Conservation (phyloP, 2,888 invertebrate genomes). For the Harmothoe impar region DNA sequence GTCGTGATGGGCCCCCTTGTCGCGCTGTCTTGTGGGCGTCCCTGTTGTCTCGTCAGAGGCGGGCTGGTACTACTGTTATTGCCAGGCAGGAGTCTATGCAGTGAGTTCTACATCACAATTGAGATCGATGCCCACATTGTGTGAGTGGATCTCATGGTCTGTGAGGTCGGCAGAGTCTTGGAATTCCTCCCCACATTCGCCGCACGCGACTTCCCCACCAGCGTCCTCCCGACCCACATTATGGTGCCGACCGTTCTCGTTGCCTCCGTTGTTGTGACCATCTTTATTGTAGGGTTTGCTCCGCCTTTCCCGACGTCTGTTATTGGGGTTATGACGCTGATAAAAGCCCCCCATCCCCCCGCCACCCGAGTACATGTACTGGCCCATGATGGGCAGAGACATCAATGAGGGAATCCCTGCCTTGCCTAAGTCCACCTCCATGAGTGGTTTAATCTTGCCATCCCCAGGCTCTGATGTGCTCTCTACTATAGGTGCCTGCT, state of each 20-base stretch:
- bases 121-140: slow-evolving; percentile 46
- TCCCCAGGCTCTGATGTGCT: background rate
- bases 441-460: slow-evolving; percentile 43
- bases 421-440: slow-evolving; percentile 30
- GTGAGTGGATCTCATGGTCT: slow-evolving; percentile 20
- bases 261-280: background rate
- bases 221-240: background rate
- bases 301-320: slow-evolving; percentile 19
- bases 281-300: slow-evolving; percentile 6
- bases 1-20: too few relatives aligned
- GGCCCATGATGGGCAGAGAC: slow-evolving; percentile 30
- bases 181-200: slow-evolving; percentile 30
- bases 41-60: background rate
- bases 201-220: background rate
- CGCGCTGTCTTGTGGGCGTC: too few relatives aligned
- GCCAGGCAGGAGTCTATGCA: slow-evolving; percentile 10
- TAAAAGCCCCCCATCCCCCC: background rate
- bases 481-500: background rate
- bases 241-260: background rate
- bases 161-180: slow-evolving; percentile 36
- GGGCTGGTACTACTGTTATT: background rate
- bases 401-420: slow-evolving; percentile 25
- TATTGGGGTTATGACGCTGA: background rate
- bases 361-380: background rate
- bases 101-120: slow-evolving; percentile 57